Conservation (phyloP, 2,888 invertebrate genomes). For the Myopa testacea region DNA sequence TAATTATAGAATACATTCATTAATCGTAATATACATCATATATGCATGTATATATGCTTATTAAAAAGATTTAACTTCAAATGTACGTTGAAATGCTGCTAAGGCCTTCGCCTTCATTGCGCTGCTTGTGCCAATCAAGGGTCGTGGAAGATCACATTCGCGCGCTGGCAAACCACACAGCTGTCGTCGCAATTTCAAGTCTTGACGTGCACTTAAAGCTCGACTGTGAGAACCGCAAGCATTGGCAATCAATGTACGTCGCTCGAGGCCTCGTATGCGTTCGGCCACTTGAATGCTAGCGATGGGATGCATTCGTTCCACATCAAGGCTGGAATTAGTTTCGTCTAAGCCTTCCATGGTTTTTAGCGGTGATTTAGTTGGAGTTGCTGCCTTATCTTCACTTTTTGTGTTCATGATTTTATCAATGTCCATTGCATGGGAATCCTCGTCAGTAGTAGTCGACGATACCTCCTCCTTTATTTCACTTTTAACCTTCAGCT, state of each 20-base stretch:
- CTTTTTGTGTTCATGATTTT: slow-evolving; percentile 36
- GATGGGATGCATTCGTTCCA: slow-evolving; percentile 67
- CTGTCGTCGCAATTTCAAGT: slow-evolving; percentile 79
- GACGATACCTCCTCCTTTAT: slow-evolving; percentile 48
- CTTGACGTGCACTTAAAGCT: slow-evolving; percentile 83
- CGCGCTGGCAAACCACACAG: slow-evolving; percentile 77
- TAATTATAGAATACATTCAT: no score
- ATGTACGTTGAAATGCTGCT: slow-evolving; percentile 61
- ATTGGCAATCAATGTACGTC: slow-evolving; percentile 75
- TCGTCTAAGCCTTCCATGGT: slow-evolving; percentile 11
- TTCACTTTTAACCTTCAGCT: slow-evolving; percentile 51
- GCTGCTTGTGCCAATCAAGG: slow-evolving; percentile 57
- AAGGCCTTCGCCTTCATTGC: slow-evolving; percentile 61
- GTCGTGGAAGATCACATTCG: slow-evolving; percentile 70
- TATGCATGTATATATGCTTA: not conserved
- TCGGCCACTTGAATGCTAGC: slow-evolving; percentile 74
- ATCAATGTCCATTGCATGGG: slow-evolving; percentile 42
- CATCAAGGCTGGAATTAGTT: slow-evolving; percentile 45
- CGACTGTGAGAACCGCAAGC: slow-evolving; percentile 82
- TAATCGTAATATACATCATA: not conserved
- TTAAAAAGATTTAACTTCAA: slow-evolving; percentile 58
- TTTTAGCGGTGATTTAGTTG: not conserved
- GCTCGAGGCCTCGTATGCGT: slow-evolving; percentile 72
- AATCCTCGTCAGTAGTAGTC: slow-evolving; percentile 49
- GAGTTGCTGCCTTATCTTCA: not conserved